Percentiles rank a stretch among this genome's conserved stretches.
These are phyloP conservation scores for Encarsia formosa DNA, from an alignment of 2,888 invertebrate genomes.

Conservation along the genomic window DNA sequence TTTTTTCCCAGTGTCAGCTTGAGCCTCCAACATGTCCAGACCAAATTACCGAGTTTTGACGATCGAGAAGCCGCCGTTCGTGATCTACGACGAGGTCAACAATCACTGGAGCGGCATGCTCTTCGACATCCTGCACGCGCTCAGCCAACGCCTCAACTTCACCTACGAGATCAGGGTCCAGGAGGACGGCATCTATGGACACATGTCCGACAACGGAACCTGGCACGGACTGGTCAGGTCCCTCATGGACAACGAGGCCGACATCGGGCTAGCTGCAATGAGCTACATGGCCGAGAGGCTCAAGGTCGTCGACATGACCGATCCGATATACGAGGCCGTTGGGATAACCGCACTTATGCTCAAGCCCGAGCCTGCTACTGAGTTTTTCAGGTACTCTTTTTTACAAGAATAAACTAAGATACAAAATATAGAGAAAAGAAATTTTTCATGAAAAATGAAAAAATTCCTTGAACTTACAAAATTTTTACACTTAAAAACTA, in stretches of 20 bases:
- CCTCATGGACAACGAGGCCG: conserved; percentile 74
- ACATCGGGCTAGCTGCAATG: conserved; percentile 85
- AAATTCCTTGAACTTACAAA: no score
- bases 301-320: conserved; percentile 92
- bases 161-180: conserved; percentile 79
- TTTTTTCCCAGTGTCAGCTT: no score
- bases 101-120: conserved; percentile 69
- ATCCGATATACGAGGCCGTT: conserved; percentile 91
- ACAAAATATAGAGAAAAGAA: no score
- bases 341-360: conserved; percentile 94
- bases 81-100: conserved; percentile 62
- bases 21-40: no score
- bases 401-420: not conserved
- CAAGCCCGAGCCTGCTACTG: conserved; percentile 80
- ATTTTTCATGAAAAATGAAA: no score
- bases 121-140: conserved; percentile 84
- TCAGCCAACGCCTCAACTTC: conserved; percentile 76
- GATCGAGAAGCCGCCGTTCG: conserved; percentile 78
- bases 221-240: conserved; percentile 80
- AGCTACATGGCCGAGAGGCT: conserved; percentile 94
- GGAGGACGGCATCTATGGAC: conserved; percentile 79
- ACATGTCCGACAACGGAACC: conserved; percentile 76
- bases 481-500: no score
- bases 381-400: conserved; percentile 59
- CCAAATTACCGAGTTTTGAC: conserved; percentile 60